phyloP scores from a whole-genome alignment of 1,140 invertebrate genomes.

The Phthorimaea operculella region DNA sequence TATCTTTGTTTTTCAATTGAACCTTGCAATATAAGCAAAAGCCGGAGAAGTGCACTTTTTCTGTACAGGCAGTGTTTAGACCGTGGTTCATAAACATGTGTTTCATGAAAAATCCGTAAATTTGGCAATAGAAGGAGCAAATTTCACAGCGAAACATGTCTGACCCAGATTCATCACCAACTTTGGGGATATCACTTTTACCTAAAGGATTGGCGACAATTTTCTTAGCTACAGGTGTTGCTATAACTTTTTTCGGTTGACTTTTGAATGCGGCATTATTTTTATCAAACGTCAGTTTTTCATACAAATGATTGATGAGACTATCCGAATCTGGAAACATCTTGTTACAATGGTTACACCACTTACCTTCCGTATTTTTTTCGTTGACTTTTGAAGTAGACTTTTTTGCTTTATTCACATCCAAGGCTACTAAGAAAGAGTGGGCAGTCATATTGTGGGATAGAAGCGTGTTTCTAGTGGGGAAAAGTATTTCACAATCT shows the following conservation, averaged over 20 bases:
- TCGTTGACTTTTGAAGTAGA: constrained; percentile 14
- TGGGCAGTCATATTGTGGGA: constrained; percentile 34
- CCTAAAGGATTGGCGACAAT: too few species aligned
- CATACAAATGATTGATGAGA: constrained; percentile 34
- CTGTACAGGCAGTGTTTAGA: neutral
- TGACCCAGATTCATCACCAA: too few species aligned
- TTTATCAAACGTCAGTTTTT: constrained; percentile 6
- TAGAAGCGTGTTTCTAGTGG: constrained; percentile 33
- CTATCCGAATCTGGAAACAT: constrained; percentile 22
- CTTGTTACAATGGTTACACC: constrained; percentile 33
- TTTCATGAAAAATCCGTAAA: neutral
- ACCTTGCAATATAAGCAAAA: neutral
- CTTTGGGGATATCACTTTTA: too few species aligned
- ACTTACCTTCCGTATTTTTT: neutral
- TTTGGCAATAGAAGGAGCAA: neutral
- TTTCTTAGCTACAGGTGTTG: too few species aligned
- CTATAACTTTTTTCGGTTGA: too few species aligned
- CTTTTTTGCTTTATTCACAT: constrained; percentile 13
- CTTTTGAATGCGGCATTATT: neutral
- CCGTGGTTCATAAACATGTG: neutral
- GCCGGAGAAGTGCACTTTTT: neutral
- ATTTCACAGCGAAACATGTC: neutral
- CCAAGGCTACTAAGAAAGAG: constrained; percentile 32
- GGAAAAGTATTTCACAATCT: constrained; percentile 32
- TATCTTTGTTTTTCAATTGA: neutral